phyloP scores from a whole-genome alignment of 2,113 vertebrate genomes.

The Ptychochromis oligacanthus region DNA sequence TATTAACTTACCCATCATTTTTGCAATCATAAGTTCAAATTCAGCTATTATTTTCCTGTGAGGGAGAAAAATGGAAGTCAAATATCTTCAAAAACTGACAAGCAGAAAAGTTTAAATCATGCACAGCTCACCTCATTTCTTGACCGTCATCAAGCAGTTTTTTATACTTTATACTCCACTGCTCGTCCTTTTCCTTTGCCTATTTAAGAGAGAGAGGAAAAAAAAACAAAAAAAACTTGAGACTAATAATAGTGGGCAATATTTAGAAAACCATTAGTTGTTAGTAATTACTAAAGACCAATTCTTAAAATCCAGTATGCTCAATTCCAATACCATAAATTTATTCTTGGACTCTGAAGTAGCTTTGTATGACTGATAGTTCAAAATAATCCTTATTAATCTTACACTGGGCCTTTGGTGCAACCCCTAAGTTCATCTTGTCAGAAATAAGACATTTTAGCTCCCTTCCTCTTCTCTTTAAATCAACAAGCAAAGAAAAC shows the following conservation, averaged over 20 bases:
- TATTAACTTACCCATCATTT: constrained; percentile 82
- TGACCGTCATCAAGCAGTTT: constrained; percentile 77
- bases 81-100: background rate
- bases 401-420: background rate
- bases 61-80: background rate
- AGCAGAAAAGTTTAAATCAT: background rate
- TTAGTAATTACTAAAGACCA: too few species aligned
- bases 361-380: too few species aligned
- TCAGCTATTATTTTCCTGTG: constrained; percentile 87
- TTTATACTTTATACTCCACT: constrained; percentile 79
- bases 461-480: background rate
- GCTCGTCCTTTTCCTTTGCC: constrained; percentile 75
- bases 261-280: background rate
- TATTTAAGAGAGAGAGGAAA: constrained; percentile 49
- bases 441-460: background rate
- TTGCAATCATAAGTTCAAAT: constrained; percentile 84
- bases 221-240: background rate
- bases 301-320: rapidly evolving
- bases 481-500: too few species aligned
- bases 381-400: background rate
- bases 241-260: rapidly evolving
- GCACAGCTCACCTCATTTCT: constrained; percentile 85
- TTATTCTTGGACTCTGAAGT: background rate
- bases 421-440: background rate
- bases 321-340: background rate